Conservation (phyloP, 2,797 vertebrate species). For the Cyclura pinguis region DNA sequence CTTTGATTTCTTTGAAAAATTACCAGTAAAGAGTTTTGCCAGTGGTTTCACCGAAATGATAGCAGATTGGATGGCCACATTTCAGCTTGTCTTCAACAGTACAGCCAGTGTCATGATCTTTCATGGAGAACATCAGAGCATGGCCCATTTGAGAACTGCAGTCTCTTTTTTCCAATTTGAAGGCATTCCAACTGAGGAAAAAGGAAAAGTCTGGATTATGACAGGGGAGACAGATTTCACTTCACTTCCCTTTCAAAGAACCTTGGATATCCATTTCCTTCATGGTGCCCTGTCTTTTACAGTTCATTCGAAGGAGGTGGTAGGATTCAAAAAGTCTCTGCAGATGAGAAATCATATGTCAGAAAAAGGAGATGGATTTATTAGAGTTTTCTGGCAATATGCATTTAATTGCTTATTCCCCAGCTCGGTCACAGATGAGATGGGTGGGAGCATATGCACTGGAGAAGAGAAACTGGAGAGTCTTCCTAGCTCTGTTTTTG, state of each 20-base stretch:
- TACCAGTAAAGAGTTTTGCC: not conserved
- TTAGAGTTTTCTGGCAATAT: not conserved
- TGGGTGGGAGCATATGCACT: not conserved
- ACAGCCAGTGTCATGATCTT: not conserved
- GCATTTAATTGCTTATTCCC: not conserved
- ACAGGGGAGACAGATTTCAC: slow-evolving; percentile 12
- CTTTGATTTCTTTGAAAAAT: not conserved
- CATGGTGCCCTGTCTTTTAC: too few relatives aligned
- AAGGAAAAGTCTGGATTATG: slow-evolving; percentile 10
- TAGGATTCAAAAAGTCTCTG: not conserved
- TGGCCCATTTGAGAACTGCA: not conserved
- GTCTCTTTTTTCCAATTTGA: not conserved
- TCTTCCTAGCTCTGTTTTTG: not conserved
- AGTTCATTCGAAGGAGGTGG: not conserved
- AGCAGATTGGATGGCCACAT: not conserved
- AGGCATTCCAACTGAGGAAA: not conserved
- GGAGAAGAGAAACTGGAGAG: not conserved
- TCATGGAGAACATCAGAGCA: not conserved
- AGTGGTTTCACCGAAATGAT: not conserved
- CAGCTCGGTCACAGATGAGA: too few relatives aligned
- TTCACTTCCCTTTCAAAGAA: not conserved
- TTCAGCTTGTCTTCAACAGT: not conserved
- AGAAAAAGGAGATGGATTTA: not conserved
- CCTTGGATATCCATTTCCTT: too few relatives aligned
- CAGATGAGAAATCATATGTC: not conserved